Conservation (phyloP, 2,113 vertebrate genomes). For the Sardina pilchardus region DNA sequence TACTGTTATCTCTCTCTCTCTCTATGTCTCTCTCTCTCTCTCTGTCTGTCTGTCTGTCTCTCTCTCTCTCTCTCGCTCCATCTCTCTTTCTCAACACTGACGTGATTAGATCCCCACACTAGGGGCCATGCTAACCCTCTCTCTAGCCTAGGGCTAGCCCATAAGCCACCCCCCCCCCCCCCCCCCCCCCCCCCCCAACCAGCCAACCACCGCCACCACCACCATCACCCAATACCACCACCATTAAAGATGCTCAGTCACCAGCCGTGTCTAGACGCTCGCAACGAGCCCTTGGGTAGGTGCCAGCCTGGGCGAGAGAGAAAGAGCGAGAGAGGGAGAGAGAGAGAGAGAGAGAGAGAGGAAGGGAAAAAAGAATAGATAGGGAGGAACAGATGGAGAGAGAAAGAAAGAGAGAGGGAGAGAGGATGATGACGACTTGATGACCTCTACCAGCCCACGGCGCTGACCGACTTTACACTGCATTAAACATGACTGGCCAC, state of each 20-base stretch:
- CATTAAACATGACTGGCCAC: not conserved
- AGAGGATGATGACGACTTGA: not conserved
- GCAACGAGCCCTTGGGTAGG: not conserved
- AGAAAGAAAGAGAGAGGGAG: not conserved
- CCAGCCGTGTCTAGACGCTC: not conserved
- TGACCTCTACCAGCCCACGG: not conserved
- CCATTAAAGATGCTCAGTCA: not conserved
- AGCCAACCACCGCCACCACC: too few relatives aligned
- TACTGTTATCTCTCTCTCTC: not conserved
- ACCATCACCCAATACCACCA: not conserved
- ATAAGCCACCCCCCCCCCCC: too few relatives aligned
- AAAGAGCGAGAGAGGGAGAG: not conserved
- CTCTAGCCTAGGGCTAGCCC: too few relatives aligned
- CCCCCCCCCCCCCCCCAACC: not conserved
- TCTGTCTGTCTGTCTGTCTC: not conserved
- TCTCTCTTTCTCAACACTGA: not conserved
- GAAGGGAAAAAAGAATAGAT: not conserved
- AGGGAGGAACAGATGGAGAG: not conserved
- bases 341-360: not conserved
- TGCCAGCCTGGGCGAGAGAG: not conserved
- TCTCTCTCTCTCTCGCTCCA: too few relatives aligned
- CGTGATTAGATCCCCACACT: not conserved
- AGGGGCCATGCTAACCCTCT: not conserved
- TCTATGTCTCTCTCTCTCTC: not conserved
- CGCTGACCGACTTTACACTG: not conserved